Evolutionary conservation across 2,888 invertebrate species (phyloP).

Genomic region (Diarsia rubi): DNA sequence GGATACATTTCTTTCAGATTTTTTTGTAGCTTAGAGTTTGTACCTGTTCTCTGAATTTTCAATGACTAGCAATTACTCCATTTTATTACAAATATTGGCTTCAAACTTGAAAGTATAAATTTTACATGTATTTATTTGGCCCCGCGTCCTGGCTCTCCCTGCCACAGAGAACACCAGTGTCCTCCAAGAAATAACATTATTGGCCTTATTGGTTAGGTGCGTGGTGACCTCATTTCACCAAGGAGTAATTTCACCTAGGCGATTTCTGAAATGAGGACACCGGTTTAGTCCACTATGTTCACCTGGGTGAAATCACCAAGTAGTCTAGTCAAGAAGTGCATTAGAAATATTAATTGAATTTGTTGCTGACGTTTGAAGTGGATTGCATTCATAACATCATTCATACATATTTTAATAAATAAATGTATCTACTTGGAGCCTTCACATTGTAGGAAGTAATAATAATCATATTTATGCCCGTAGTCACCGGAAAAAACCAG

Average conservation of each 20-base stretch:
- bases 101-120: not conserved
- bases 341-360: not conserved
- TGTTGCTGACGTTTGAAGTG: not conserved
- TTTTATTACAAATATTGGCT: not conserved
- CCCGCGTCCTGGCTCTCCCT: no score
- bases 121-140: not conserved
- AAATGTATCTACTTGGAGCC: not conserved
- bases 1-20: not conserved
- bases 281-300: no score
- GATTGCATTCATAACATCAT: not conserved
- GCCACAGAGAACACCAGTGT: not conserved
- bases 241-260: no score
- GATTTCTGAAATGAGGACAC: no score
- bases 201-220: not conserved
- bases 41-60: not conserved
- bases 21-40: not conserved
- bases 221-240: no score
- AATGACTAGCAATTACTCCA: not conserved
- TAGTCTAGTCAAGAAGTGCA: no score
- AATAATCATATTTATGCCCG: not conserved
- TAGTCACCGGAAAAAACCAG: slow-evolving; percentile 1
- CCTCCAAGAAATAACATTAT: not conserved
- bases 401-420: not conserved
- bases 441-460: slow-evolving; percentile 19
- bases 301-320: no score